phyloP scores from a whole-genome alignment of 2,797 vertebrate species.

The Neopelma chrysocephalum region DNA sequence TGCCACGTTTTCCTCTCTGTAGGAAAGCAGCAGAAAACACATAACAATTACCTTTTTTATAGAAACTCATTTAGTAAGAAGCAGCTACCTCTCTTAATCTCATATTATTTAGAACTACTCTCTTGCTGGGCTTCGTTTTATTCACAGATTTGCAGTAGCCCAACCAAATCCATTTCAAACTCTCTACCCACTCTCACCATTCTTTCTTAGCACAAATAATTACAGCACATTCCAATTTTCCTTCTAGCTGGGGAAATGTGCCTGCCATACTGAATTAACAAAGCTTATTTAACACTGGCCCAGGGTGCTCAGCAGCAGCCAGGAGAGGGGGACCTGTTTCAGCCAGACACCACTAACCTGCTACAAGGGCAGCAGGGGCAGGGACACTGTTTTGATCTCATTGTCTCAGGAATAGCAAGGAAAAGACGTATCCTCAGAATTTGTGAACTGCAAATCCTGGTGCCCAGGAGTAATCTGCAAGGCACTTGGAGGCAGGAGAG shows the following conservation, averaged over 20 bases:
- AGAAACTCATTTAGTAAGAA: not conserved
- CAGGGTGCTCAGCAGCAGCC: accelerated
- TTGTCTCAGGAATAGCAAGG: not conserved
- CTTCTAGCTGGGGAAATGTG: not conserved
- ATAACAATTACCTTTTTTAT: slow-evolving; percentile 4
- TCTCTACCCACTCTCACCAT: not conserved
- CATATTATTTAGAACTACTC: not conserved
- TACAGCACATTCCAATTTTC: not conserved
- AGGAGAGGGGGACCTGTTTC: not conserved
- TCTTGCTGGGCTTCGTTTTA: not conserved
- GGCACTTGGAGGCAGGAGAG: not conserved
- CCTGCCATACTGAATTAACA: not conserved
- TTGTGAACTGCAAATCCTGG: not conserved
- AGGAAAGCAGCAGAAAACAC: slow-evolving; percentile 16
- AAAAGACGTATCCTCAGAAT: not conserved
- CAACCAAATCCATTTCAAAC: not conserved
- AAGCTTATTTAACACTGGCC: not conserved
- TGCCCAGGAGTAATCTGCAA: not conserved
- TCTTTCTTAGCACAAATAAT: not conserved
- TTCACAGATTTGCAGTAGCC: not conserved
- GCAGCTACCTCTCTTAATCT: not conserved
- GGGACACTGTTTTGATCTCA: not conserved
- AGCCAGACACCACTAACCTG: not conserved
- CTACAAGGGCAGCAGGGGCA: not conserved
- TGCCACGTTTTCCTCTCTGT: not conserved